Conservation (phyloP, 2,888 invertebrate species). For the Ecdyonurus torrentis region DNA sequence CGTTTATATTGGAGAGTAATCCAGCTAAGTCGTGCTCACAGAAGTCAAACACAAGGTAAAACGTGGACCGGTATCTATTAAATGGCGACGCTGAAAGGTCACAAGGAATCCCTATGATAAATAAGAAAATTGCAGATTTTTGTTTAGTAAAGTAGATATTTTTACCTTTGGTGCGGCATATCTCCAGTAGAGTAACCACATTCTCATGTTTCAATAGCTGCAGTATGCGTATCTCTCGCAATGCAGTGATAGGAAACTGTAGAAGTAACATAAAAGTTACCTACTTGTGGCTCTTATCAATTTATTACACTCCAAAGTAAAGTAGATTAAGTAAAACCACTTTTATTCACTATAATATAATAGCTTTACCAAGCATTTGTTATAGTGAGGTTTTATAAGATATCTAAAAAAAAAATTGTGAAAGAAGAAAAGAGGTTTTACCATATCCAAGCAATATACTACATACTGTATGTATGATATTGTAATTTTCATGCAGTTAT, state of each 20-base stretch:
- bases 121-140: constrained; percentile 24
- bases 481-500: no score
- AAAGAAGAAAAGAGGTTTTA: no score
- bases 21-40: constrained; percentile 98
- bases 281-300: constrained; percentile 5
- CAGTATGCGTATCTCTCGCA: constrained; percentile 90
- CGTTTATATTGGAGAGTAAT: constrained; percentile 81
- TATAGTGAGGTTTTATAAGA: no score
- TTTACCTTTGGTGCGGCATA: constrained; percentile 81
- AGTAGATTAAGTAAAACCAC: background rate
- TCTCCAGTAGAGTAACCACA: constrained; percentile 92
- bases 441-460: no score
- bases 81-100: constrained; percentile 33
- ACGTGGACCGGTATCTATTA: constrained; percentile 70
- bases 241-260: constrained; percentile 93
- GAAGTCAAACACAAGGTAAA: constrained; percentile 95
- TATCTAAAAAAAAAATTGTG: no score
- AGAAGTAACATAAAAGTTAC: constrained; percentile 19
- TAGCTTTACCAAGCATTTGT: background rate
- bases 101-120: background rate
- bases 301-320: background rate
- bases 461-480: no score
- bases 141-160: constrained; percentile 20
- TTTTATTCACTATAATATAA: background rate
- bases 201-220: constrained; percentile 92